A percentile compares a stretch with the other conserved stretches of the same genome.
These are phyloP conservation scores for Alitta virens DNA, from an alignment of 2,888 invertebrate genomes.

Conservation along the genomic window DNA sequence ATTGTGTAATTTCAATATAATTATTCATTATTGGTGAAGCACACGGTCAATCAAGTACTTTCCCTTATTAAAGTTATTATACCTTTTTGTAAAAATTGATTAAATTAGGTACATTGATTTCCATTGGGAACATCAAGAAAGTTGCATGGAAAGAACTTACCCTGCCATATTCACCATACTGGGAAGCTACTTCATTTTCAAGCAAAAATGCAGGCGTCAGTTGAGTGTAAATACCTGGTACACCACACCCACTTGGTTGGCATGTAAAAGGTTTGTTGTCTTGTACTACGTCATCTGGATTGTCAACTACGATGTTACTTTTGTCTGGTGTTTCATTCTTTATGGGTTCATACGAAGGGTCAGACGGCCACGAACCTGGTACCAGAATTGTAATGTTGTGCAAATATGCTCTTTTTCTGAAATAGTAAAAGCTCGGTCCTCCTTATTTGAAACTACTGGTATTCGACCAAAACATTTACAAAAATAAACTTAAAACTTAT, in stretches of 20 bases:
- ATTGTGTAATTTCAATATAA: too few species aligned
- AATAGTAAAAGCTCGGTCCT: neutral
- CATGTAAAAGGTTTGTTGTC: conserved; percentile 30
- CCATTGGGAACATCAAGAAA: too few species aligned
- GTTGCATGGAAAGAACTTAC: neutral
- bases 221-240: conserved; percentile 37
- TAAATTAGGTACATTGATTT: too few species aligned
- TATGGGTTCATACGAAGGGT: conserved; percentile 16
- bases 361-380: conserved; percentile 62
- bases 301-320: conserved; percentile 62
- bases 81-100: too few species aligned
- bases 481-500: too few species aligned
- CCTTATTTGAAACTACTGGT: too few species aligned
- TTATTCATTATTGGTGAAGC: too few species aligned
- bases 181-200: conserved; percentile 18
- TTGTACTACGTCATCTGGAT: conserved; percentile 42
- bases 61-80: too few species aligned
- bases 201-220: conserved; percentile 39
- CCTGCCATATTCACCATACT: conserved; percentile 1
- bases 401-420: conserved; percentile 53
- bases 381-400: conserved; percentile 65
- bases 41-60: too few species aligned
- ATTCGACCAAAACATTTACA: too few species aligned
- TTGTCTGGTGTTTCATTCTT: conserved; percentile 32
- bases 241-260: conserved; percentile 39